Percentiles rank a stretch among this genome's conserved stretches.
These are phyloP conservation scores for Spea bombifrons DNA, from an alignment of 2,113 vertebrate genomes.

Conservation along the genomic window DNA sequence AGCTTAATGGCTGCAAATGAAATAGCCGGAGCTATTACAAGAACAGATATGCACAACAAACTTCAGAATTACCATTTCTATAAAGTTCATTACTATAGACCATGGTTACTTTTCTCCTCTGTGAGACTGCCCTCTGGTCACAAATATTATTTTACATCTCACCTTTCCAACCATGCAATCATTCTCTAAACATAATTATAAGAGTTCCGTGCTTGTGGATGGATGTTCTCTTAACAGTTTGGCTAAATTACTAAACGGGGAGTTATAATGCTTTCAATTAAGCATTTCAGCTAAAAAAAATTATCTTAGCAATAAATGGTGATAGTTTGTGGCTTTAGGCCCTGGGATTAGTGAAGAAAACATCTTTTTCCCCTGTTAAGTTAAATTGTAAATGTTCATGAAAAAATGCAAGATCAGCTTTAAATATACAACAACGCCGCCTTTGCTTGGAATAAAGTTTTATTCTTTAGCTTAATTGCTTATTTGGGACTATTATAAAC, in stretches of 20 bases:
- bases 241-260: slow-evolving; percentile 57
- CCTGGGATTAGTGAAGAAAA: slow-evolving; percentile 54
- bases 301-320: slow-evolving; percentile 56
- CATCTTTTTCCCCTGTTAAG: slow-evolving; percentile 61
- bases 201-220: slow-evolving; percentile 52
- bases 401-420: slow-evolving; percentile 64
- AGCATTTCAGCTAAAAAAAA: slow-evolving; percentile 60
- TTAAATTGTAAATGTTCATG: slow-evolving; percentile 61
- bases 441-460: slow-evolving; percentile 67
- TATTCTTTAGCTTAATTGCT: slow-evolving; percentile 68
- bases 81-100: slow-evolving; percentile 3
- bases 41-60: not conserved
- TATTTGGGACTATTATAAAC: slow-evolving; percentile 63
- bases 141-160: slow-evolving; percentile 48
- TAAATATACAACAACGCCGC: slow-evolving; percentile 66
- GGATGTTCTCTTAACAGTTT: slow-evolving; percentile 56
- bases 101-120: slow-evolving; percentile 20
- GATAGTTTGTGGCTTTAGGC: slow-evolving; percentile 60
- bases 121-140: slow-evolving; percentile 35
- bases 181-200: slow-evolving; percentile 53
- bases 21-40: not conserved
- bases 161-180: slow-evolving; percentile 52
- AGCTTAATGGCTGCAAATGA: not conserved
- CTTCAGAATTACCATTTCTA: not conserved
- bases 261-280: slow-evolving; percentile 57